phyloP scores from a whole-genome alignment of 53 echinoderm and acorn worm genomes.

The Astropecten irregularis region DNA sequence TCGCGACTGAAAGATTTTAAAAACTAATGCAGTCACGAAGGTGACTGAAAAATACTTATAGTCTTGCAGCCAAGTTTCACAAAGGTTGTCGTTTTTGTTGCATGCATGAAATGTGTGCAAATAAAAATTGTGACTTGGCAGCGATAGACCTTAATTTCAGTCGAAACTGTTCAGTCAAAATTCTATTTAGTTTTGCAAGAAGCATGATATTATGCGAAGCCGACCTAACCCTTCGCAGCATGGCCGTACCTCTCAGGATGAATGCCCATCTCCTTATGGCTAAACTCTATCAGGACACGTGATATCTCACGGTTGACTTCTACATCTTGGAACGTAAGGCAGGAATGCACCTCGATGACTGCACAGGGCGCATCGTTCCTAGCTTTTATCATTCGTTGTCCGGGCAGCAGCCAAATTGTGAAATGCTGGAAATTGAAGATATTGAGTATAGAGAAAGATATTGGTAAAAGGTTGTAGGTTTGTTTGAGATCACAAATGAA shows the following conservation, averaged over 20 bases:
- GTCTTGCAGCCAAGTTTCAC: too few relatives aligned
- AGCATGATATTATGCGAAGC: neutral
- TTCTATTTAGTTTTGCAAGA: neutral
- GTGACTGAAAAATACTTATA: too few relatives aligned
- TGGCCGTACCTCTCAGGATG: neutral
- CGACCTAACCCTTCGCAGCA: neutral
- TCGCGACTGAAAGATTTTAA: too few relatives aligned
- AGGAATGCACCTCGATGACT: neutral
- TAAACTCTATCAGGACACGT: neutral
- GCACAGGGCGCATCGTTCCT: constrained; percentile 4
- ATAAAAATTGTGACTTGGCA: too few relatives aligned
- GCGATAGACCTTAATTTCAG: neutral
- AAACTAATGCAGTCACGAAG: too few relatives aligned
- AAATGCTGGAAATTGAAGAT: neutral
- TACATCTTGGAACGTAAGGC: neutral
- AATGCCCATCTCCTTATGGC: neutral
- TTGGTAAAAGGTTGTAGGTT: too few relatives aligned
- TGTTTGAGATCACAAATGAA: too few relatives aligned
- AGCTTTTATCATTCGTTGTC: neutral
- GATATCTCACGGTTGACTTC: constrained; percentile 1
- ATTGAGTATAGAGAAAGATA: too few relatives aligned
- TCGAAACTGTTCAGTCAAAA: neutral
- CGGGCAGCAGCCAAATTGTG: neutral
- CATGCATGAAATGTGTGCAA: too few relatives aligned
- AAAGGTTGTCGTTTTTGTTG: too few relatives aligned